Percentiles rank a stretch among this genome's conserved stretches.
phyloP scores from a whole-genome alignment of 2,113 vertebrate species.

The Nothocercus julius region DNA sequence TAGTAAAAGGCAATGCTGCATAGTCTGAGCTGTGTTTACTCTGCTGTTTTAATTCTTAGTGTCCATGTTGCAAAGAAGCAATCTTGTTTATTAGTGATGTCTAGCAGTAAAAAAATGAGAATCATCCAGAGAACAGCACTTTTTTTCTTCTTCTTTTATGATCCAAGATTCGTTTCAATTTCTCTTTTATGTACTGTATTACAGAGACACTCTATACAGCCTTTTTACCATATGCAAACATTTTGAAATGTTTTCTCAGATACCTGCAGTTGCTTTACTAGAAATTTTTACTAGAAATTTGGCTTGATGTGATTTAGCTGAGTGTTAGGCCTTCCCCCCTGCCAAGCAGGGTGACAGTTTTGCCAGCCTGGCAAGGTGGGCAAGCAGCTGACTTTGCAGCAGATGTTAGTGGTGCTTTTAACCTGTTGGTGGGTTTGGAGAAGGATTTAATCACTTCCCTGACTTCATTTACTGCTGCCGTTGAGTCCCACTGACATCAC shows the following conservation, averaged over 20 bases:
- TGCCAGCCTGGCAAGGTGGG: background rate
- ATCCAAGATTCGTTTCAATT: background rate
- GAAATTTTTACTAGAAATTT: background rate
- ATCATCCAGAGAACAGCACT: background rate
- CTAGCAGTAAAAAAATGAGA: slow-evolving; percentile 37
- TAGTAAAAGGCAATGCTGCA: slow-evolving; percentile 24
- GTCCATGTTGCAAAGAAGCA: slow-evolving; percentile 50
- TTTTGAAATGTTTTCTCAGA: background rate
- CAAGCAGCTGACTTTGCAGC: background rate
- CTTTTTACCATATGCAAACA: background rate
- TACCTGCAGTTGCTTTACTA: background rate
- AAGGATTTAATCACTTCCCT: accelerated
- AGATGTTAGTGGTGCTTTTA: background rate
- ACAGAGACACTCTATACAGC: background rate
- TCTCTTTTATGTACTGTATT: background rate
- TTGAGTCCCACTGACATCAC: background rate
- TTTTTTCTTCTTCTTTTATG: background rate
- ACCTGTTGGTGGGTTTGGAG: background rate
- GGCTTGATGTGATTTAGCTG: background rate
- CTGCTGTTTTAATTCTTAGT: slow-evolving; percentile 34
- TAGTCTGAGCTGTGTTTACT: slow-evolving; percentile 43
- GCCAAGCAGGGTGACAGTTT: background rate
- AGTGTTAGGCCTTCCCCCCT: background rate
- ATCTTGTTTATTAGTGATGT: slow-evolving; percentile 27
- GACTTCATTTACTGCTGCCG: background rate